Percentiles rank a stretch among this genome's conserved stretches.
Conservation (phyloP, 2,113 vertebrate species). For the Pseudopodoces humilis region DNA sequence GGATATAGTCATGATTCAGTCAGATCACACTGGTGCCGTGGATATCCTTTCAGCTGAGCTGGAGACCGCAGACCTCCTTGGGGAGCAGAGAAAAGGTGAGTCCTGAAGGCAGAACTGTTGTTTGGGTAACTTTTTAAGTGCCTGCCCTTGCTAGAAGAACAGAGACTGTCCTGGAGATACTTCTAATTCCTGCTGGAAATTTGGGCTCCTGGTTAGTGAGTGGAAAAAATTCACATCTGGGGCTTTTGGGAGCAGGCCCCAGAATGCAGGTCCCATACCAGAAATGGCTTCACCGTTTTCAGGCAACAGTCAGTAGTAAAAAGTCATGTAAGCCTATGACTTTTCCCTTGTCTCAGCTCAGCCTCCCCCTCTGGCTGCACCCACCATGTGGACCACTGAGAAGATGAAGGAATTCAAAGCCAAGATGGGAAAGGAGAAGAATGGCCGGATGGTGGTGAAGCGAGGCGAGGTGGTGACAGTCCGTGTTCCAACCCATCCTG, state of each 20-base stretch:
- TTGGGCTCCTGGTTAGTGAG: background rate
- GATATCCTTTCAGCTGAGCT: slow-evolving; percentile 77
- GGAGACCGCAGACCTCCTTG: slow-evolving; percentile 75
- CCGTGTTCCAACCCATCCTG: slow-evolving; percentile 90
- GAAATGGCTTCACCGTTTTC: background rate
- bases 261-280: background rate
- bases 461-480: slow-evolving; percentile 95
- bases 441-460: slow-evolving; percentile 89
- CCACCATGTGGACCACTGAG: slow-evolving; percentile 88
- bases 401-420: slow-evolving; percentile 92
- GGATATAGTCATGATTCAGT: slow-evolving; percentile 84
- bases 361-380: slow-evolving; percentile 84
- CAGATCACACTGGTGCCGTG: slow-evolving; percentile 78
- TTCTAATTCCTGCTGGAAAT: background rate
- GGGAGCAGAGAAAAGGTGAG: slow-evolving; percentile 78
- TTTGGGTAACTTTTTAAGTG: background rate
- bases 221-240: background rate
- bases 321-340: background rate
- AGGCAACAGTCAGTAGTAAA: background rate
- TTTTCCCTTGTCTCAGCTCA: slow-evolving; percentile 73
- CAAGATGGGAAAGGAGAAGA: slow-evolving; percentile 88
- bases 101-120: background rate
- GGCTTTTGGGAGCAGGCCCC: background rate
- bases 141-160: background rate
- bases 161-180: background rate